Evolutionary conservation across 2,113 vertebrate species (phyloP), one percentile per base, ranked within the genome.

Genomic region (Gymnorhina tibicen): DNA sequence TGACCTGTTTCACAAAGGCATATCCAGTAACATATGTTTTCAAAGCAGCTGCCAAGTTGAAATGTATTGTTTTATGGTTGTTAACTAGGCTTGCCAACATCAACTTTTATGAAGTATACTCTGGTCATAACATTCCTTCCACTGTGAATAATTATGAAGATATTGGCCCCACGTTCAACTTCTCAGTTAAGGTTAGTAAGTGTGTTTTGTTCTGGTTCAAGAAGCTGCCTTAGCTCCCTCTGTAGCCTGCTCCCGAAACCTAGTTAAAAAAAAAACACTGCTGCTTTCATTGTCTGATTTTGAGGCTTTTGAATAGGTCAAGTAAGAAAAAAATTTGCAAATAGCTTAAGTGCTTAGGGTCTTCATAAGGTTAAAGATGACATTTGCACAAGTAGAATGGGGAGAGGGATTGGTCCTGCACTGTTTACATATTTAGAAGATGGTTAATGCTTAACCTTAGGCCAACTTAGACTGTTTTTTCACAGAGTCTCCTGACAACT

Each of bases 111-210:
- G 99, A 99, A 92, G 98, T 99, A 35, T 97, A 98, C n/a, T 83
- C 97, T 16, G 85, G 95, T 56, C 79, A 41, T 82, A 95, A 92
- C 62, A 97, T 98, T 50, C 94, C 97, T 78, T 98, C 98, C 32
- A 64, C 37, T 3, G 96, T 99, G 86, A 98, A 98, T 55, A 97
- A 77, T 90, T 97, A 98, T 50, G 97, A 98, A 95, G 99, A 99
- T 87, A 99, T 99, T 89, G 99, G 99, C 50, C 98, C 99, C n/a
- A 94, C 95, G 12, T 99, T 99, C 97, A 98, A 98, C 97, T 99
- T 99, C 84, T 98, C 98, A 79, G 95, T 99, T 56, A 99, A 99
- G 98, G 99, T 98, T 68, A 90, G 97, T 98, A 95, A 88, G 22
- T 56, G 26, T 66, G 74, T 90, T 62, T 85, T 52, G 26, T 85